phyloP scores from a whole-genome alignment of 2,113 vertebrate genomes.

The Austrofundulus limnaeus region DNA sequence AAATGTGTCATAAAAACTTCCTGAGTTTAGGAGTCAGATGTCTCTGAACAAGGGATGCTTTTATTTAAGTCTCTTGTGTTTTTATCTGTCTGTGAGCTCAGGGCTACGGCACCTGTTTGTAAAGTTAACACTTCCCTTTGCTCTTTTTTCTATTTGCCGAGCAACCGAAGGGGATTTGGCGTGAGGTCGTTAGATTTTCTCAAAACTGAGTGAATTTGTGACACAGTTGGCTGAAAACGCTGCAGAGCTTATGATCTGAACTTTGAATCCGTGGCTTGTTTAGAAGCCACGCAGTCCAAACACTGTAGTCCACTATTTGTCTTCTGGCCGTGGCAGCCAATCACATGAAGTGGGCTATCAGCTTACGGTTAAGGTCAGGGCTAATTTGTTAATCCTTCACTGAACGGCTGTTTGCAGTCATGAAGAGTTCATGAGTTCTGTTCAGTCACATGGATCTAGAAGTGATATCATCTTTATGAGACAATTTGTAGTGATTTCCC shows the following conservation, averaged over 20 bases:
- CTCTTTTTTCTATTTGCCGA: conserved; percentile 21
- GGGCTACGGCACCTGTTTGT: conserved; percentile 47
- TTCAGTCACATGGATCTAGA: conserved; percentile 13
- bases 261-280: conserved; percentile 39
- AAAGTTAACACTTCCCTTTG: conserved; percentile 25
- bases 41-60: conserved; percentile 6
- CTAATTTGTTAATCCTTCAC: conserved; percentile 37
- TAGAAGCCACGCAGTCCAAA: conserved; percentile 19
- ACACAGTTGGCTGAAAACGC: conserved; percentile 30
- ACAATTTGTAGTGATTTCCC: conserved; percentile 53
- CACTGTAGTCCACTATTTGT: conserved; percentile 37
- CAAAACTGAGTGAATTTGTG: conserved; percentile 44
- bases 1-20: conserved; percentile 70
- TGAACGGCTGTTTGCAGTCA: conserved; percentile 32
- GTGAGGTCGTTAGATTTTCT: conserved; percentile 50
- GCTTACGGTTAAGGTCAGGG: conserved; percentile 26
- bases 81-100: conserved; percentile 26
- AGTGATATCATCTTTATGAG: conserved; percentile 32
- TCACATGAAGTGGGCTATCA: conserved; percentile 11
- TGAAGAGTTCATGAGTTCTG: conserved; percentile 3
- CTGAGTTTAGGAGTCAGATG: conserved; percentile 30
- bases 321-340: conserved; percentile 20
- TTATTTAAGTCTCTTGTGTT: conserved; percentile 31
- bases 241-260: conserved; percentile 33
- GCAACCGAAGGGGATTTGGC: conserved; percentile 28